A percentile compares a stretch with the other conserved stretches of the same genome.
Evolutionary conservation across 2,797 vertebrate genomes (phyloP).

Genomic region (Columba guinea): DNA sequence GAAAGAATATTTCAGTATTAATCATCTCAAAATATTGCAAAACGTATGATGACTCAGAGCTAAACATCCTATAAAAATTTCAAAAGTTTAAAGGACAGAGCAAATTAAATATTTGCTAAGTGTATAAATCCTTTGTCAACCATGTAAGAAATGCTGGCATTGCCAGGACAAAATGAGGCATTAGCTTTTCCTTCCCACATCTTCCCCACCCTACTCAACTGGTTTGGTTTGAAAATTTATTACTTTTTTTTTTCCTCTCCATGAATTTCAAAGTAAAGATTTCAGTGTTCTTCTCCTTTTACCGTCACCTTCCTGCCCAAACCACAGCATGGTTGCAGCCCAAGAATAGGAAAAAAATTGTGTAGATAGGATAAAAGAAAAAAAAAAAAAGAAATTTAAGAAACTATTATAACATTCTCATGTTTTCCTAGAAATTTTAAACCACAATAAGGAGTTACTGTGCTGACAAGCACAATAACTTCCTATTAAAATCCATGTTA

Average conservation of each 20-base stretch:
- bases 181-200: background rate
- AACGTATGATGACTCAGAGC: conserved; percentile 11
- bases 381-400: background rate
- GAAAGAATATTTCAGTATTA: background rate
- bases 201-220: conserved; percentile 15
- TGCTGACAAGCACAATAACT: background rate
- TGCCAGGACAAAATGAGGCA: background rate
- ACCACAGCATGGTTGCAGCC: background rate
- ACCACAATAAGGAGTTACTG: background rate
- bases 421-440: conserved; percentile 13
- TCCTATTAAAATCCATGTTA: background rate
- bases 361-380: background rate
- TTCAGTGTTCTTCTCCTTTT: background rate
- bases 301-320: background rate
- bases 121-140: background rate
- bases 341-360: conserved; percentile 14
- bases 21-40: conserved; percentile 1
- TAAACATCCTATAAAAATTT: background rate
- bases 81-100: background rate
- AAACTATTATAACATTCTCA: background rate
- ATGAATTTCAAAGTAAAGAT: conserved; percentile 25
- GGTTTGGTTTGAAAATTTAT: conserved; percentile 33
- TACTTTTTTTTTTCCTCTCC: background rate
- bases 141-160: background rate
- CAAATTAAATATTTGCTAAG: conserved; percentile 29